phyloP scores from a whole-genome alignment of 2,113 vertebrate species.

The Paramormyrops kingsleyae region DNA sequence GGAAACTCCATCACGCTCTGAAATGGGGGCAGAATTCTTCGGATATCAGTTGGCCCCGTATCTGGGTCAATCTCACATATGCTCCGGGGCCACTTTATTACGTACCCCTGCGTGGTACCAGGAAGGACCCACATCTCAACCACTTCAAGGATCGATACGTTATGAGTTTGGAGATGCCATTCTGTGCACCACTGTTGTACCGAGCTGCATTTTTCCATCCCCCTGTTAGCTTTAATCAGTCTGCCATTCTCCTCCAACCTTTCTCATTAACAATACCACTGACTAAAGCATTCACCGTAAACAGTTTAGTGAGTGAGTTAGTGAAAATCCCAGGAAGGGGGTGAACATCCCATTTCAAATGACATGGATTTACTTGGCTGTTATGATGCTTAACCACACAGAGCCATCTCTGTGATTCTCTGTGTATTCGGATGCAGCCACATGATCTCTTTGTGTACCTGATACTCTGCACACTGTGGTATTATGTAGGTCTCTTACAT shows the following conservation, averaged over 20 bases:
- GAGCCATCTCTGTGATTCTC: neutral
- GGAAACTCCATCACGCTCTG: slow-evolving; percentile 1
- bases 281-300: neutral
- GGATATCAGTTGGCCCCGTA: neutral
- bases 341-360: neutral
- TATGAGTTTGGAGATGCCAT: neutral
- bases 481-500: slow-evolving; percentile 6
- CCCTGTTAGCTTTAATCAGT: neutral
- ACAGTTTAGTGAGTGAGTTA: neutral
- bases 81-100: neutral
- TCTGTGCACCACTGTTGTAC: neutral
- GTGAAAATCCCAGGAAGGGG: neutral
- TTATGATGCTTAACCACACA: neutral
- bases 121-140: neutral
- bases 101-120: neutral
- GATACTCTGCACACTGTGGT: neutral
- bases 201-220: neutral
- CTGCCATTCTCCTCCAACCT: neutral
- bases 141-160: neutral
- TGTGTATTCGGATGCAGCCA: neutral
- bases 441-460: neutral
- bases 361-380: neutral
- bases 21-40: neutral
- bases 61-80: slow-evolving; percentile 15
- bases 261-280: neutral